Percentiles rank a stretch among this genome's conserved stretches.
Evolutionary conservation across 35 echinoderm and acorn worm species (phyloP).

Genomic region (Lytechinus variegatus): DNA sequence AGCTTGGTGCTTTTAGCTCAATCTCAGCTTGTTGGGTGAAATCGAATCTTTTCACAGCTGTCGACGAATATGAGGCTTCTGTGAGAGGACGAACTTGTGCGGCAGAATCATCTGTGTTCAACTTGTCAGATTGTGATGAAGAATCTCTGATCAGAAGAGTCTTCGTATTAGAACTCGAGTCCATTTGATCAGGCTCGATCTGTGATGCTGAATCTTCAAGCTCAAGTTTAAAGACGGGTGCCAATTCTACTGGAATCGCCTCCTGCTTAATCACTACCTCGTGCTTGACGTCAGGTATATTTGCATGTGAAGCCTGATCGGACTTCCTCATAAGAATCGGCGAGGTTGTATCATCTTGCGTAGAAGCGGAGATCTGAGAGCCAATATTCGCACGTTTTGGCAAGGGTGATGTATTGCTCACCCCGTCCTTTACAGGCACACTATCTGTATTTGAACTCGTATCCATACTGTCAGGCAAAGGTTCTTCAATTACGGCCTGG

Average conservation of each 20-base stretch:
- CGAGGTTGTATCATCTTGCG: neutral
- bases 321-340: slow-evolving; percentile 14
- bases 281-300: slow-evolving; percentile 4
- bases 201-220: slow-evolving; percentile 11
- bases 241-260: neutral
- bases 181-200: slow-evolving; percentile 21
- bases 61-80: neutral
- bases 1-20: neutral
- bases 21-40: slow-evolving; percentile 21
- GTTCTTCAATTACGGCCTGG: slow-evolving; percentile 25
- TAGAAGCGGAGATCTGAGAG: neutral
- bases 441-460: neutral
- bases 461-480: slow-evolving; percentile 23
- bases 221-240: neutral
- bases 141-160: neutral
- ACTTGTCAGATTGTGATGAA: slow-evolving; percentile 14
- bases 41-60: neutral
- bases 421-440: neutral
- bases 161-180: slow-evolving; percentile 8
- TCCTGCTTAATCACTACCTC: slow-evolving; percentile 36
- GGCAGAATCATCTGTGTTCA: neutral
- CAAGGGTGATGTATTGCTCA: slow-evolving; percentile 13
- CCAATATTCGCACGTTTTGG: neutral
- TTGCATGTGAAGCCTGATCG: slow-evolving; percentile 1
- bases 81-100: slow-evolving; percentile 20